Percentiles rank a stretch among this genome's conserved stretches.
These are phyloP conservation scores for Onychostruthus taczanowskii DNA, from an alignment of 2,113 vertebrate genomes.

Conservation along the genomic window DNA sequence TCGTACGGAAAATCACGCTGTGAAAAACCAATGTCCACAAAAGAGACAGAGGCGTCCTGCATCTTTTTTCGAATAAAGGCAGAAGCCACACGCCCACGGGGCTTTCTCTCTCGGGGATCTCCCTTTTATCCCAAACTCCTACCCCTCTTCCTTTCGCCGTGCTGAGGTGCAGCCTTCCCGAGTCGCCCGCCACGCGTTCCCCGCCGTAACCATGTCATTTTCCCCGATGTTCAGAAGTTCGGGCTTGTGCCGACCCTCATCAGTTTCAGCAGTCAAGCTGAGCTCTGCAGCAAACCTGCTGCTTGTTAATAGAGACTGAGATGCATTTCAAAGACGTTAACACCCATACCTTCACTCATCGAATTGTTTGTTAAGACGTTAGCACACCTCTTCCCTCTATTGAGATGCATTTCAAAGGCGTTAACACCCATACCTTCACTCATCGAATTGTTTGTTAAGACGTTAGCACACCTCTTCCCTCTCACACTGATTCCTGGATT, in stretches of 20 bases:
- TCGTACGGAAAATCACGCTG: neutral
- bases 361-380: too few species aligned
- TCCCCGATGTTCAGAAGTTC: neutral
- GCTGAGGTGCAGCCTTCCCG: neutral
- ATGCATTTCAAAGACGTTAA: neutral
- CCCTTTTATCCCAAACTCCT: neutral
- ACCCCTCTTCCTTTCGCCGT: neutral
- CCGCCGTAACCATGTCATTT: neutral
- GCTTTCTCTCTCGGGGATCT: neutral
- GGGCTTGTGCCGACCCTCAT: neutral
- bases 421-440: neutral
- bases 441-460: neutral
- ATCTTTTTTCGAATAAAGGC: neutral
- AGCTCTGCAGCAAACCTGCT: neutral
- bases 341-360: neutral
- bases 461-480: neutral
- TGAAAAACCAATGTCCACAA: neutral
- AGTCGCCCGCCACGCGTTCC: accelerated
- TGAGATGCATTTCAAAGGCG: accelerated
- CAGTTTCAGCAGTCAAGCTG: too few species aligned
- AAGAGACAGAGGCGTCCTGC: too few species aligned
- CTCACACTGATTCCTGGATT: neutral
- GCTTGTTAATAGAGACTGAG: neutral
- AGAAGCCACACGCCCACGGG: too few species aligned
- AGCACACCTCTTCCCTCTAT: neutral